Conservation (phyloP, 2,113 vertebrate species). For the Sminthopsis crassicaudata region DNA sequence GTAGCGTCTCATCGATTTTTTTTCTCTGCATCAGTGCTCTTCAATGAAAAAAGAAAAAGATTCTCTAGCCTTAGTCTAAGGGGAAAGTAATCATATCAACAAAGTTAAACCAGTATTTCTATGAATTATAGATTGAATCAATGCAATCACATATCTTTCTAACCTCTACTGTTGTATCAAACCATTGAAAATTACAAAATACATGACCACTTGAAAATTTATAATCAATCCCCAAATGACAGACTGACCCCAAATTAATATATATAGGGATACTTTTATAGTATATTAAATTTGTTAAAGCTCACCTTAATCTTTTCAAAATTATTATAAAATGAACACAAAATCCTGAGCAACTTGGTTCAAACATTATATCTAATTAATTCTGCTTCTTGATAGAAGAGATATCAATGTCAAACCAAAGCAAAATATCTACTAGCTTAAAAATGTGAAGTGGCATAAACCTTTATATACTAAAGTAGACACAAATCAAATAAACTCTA, state of each 20-base stretch:
- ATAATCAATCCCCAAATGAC: not conserved
- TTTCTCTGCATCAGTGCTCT: not conserved
- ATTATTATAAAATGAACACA: not conserved
- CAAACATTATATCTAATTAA: not conserved
- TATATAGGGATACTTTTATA: not conserved
- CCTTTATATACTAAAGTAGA: not conserved
- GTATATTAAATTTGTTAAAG: not conserved
- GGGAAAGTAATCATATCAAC: not conserved
- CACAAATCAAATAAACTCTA: not conserved
- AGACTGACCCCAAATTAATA: not conserved
- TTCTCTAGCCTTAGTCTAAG: not conserved
- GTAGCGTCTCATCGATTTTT: not conserved
- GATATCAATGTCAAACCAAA: not conserved
- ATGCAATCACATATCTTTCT: not conserved
- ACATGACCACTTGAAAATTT: not conserved
- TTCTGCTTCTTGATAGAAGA: not conserved
- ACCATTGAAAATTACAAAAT: not conserved
- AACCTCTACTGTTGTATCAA: not conserved
- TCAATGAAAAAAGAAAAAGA: slow-evolving; percentile 1
- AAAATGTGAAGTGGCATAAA: not conserved
- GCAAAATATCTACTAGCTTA: not conserved
- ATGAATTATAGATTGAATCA: not conserved
- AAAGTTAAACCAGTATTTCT: not conserved
- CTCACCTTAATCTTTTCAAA: not conserved
- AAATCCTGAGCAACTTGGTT: not conserved